Evolutionary conservation across 2,797 vertebrate species (phyloP), one percentile per base, ranked within the genome.

Genomic region (Macropodus opercularis): DNA sequence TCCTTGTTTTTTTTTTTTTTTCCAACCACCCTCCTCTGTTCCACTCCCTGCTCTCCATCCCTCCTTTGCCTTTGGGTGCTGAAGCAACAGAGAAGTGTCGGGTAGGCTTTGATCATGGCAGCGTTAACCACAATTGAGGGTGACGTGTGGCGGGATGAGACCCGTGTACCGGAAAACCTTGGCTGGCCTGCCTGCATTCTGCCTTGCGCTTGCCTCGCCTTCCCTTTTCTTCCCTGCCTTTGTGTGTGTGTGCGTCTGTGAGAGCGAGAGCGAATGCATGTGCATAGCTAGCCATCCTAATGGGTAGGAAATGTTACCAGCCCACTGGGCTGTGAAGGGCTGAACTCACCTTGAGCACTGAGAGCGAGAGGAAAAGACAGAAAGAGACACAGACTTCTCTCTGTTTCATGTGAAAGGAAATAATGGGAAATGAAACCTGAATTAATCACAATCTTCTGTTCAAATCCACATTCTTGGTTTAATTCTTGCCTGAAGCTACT

Each of bases 271-370:
- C 21, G 8, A 21, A 27, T 59, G 49, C 8, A 32, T 63, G 62
- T 58, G 73, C 46, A 60, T 63, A 59, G 58, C 66, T 50, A 55
- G 75, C 50, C 61, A 36, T 72, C 47, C 53, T 81, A 84, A 86
- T 84, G 63, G 64, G 63, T 9, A 75, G 69, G 74, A 83, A 84
- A 85, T 87, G 70, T 88, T 86, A 70, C 49, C 75, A 69, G 75
- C 66, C 77, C 84, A 84, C 23, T 89, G 84, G 77, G 69, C 81
- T 89, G 86, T 89, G 88, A 90, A 89, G 88, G 88, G 62, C 85
- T 86, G 69, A 81, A 81, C 73, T 80, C 75, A 84, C 80, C 84
- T 84, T 87, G 74, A 80, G 72, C 55, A 1, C 9, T 55, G 31
- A 44, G 65, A 77, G 47, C 4, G 21, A 51, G 21, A 61, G 47